Base-by-base conservation (phyloP, 2,113 vertebrate species). In the Bubo bubo region DNA sequence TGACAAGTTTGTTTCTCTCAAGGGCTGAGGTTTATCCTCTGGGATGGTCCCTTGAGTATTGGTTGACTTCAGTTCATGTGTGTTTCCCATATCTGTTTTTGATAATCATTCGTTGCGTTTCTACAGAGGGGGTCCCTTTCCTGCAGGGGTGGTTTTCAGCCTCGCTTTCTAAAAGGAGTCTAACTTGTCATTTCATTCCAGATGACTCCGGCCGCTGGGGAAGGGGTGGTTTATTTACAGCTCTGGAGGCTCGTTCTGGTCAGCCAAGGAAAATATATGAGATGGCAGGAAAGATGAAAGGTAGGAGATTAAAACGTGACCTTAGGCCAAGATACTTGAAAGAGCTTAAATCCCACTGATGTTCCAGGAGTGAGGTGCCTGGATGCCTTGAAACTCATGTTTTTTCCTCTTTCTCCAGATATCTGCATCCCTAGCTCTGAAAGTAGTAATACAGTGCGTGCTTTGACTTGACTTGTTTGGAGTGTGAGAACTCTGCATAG, bases 181-280 rank as follows among this genome's bases (percentile, higher is more conserved):
- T 60, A 27, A 91, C 19, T 75, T 91, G 47, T 90, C 53, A 34
- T 60, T 92, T 88, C 59, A 34, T 84, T 96, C 86, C 64, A 99
- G 99, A 99, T 98, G 99, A 99, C 91, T 99, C 99, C 0, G 99
- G 99, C 58, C 92, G 45, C 34, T 99, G 99, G 99, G 99, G 99
- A 63, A 97, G 97, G 83, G 99, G 99, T 49, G 99, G 99, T 75
- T 96, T 99, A 81, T 99, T 99, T 91, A 99, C 99, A 16, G 99
- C 99, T 58, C 98, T 99, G 88, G 98, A 99, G 91, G 86, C 97
- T 74, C 97, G 99, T 81, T 99, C 99, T 24, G 98, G 98, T 84
- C 98, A 99, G 92, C 98, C 99, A 53, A 98, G 97, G 34, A 99
- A 98, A 95, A 97, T 98, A 37, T 99, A 99, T 30, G 99, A 99